Conservation (phyloP, 2,888 invertebrate species). For the Pandemis cinnamomeana region DNA sequence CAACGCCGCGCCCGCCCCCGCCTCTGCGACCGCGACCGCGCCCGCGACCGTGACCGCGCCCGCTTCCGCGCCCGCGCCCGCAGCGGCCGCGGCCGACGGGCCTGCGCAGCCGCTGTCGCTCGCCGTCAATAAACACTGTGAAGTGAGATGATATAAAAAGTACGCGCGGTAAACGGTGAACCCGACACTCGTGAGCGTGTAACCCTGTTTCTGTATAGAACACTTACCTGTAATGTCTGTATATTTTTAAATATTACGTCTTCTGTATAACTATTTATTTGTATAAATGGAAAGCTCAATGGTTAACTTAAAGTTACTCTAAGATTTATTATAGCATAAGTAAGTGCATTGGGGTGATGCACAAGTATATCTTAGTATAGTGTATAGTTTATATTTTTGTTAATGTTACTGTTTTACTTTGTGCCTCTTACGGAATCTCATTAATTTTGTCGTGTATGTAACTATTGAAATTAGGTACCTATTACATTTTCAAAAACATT, state of each 20-base stretch:
- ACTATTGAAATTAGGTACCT: constrained; percentile 49
- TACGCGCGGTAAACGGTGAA: constrained; percentile 31
- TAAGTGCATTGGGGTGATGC: constrained; percentile 73
- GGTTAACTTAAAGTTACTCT: constrained; percentile 81
- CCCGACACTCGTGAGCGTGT: constrained; percentile 47
- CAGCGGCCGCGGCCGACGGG: constrained; percentile 35
- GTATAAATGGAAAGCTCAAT: constrained; percentile 84
- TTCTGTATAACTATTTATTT: constrained; percentile 76
- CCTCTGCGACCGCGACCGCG: constrained; percentile 44
- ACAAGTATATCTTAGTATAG: constrained; percentile 75
- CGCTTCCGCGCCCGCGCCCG: constrained; percentile 2
- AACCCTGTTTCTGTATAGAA: constrained; percentile 58
- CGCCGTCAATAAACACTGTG: constrained; percentile 91
- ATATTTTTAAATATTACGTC: constrained; percentile 62
- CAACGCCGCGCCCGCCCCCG: constrained; percentile 51
- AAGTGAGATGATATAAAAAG: constrained; percentile 92
- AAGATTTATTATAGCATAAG: constrained; percentile 66
- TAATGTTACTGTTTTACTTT: constrained; percentile 76
- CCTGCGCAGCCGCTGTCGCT: constrained; percentile 67
- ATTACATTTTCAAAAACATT: constrained; percentile 35
- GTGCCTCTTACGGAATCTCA: constrained; percentile 81
- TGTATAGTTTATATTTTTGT: constrained; percentile 67
- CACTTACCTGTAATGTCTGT: constrained; percentile 61
- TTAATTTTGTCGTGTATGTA: constrained; percentile 58
- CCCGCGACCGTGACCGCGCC: constrained; percentile 49